Evolutionary conservation across 35 echinoderm and acorn worm species (phyloP).

Genomic region (Lytechinus pictus): DNA sequence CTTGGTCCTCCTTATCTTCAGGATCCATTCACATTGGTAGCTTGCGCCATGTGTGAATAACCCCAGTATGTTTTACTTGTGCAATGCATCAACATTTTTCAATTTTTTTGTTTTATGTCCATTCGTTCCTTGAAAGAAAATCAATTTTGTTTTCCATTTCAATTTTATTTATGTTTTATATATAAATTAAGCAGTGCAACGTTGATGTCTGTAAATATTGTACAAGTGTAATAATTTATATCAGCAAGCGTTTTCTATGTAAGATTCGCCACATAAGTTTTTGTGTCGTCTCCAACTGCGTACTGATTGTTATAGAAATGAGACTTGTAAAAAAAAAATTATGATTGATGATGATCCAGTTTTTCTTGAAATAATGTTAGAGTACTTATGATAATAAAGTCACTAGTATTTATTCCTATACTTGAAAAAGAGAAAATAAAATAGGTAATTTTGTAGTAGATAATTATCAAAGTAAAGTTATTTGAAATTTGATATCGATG

Average conservation of each 20-base stretch:
- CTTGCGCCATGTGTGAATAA: too few species aligned
- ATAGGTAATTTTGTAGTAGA: slow-evolving; percentile 43
- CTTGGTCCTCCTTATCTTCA: too few species aligned
- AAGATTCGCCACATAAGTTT: neutral
- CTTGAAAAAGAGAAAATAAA: slow-evolving; percentile 9
- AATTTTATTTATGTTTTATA: neutral
- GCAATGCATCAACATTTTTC: neutral
- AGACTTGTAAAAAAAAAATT: neutral
- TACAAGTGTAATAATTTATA: slow-evolving; percentile 6
- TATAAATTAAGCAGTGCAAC: neutral
- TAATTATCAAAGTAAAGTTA: slow-evolving; percentile 39
- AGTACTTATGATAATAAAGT: slow-evolving; percentile 10
- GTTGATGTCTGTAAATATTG: neutral
- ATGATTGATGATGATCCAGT: neutral
- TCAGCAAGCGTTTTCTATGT: neutral
- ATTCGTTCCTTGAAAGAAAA: neutral
- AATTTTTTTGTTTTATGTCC: neutral
- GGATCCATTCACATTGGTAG: too few species aligned
- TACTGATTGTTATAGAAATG: neutral
- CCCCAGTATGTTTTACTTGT: too few species aligned
- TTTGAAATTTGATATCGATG: neutral
- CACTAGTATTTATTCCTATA: slow-evolving; percentile 48
- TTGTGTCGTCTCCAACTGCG: neutral
- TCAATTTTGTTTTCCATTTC: neutral
- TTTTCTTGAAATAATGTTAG: neutral